These are phyloP conservation scores for Sterrhoptilus dennistouni DNA, from an alignment of 2,113 vertebrate species.

Conservation along the genomic window DNA sequence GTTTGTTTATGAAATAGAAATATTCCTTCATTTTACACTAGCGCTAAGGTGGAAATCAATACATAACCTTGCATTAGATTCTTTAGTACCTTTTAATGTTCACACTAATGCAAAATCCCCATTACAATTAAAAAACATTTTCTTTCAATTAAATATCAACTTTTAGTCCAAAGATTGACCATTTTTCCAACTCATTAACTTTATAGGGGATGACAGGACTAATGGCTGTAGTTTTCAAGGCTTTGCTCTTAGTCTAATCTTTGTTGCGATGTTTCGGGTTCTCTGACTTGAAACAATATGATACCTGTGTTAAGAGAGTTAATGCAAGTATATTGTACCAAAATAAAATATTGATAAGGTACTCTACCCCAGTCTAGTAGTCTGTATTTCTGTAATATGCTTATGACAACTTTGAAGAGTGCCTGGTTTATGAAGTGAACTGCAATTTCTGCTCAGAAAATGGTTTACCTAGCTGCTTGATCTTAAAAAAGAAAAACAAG, in stretches of 20 bases:
- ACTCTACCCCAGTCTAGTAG: constrained; percentile 11
- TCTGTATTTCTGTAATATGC: constrained; percentile 56
- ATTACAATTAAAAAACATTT: constrained; percentile 72
- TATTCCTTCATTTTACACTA: neutral
- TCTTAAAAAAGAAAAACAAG: neutral
- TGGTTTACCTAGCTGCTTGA: constrained; percentile 7
- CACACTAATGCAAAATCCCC: constrained; percentile 48
- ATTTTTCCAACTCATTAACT: constrained; percentile 74
- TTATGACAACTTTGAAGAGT: constrained; percentile 51
- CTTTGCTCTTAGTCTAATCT: constrained; percentile 65
- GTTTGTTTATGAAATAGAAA: constrained; percentile 31
- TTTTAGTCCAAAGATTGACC: constrained; percentile 72
- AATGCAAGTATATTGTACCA: constrained; percentile 67
- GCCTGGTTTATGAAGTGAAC: constrained; percentile 48
- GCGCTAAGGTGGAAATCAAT: neutral
- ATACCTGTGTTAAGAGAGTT: constrained; percentile 65
- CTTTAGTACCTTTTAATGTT: constrained; percentile 43
- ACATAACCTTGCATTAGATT: constrained; percentile 7
- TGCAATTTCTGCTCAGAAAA: constrained; percentile 47
- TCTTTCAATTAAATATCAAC: constrained; percentile 76
- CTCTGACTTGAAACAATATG: constrained; percentile 59
- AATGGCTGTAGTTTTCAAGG: constrained; percentile 67
- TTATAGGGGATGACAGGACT: constrained; percentile 67
- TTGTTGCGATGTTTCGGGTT: constrained; percentile 54
- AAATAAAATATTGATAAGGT: constrained; percentile 70